Conservation (phyloP, 2,888 invertebrate genomes). For the Leptinotarsa tumamoca region DNA sequence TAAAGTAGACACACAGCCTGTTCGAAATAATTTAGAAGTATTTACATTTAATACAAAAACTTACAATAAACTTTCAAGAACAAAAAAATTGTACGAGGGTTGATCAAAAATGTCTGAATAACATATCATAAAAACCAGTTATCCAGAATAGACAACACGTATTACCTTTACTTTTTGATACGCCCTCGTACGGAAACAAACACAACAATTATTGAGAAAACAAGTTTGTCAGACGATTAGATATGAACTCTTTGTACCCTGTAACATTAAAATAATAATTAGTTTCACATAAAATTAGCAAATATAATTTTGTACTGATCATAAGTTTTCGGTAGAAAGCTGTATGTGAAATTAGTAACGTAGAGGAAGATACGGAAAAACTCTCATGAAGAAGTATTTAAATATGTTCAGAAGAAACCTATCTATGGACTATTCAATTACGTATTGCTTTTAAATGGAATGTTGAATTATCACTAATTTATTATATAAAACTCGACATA, state of each 20-base stretch:
- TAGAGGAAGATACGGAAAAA: slow-evolving; percentile 15
- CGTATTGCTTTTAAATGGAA: slow-evolving; percentile 23
- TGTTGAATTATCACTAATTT: neutral
- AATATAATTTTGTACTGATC: slow-evolving; percentile 39
- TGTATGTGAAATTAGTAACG: slow-evolving; percentile 37
- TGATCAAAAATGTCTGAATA: neutral
- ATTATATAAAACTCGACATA: neutral
- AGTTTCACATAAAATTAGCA: slow-evolving; percentile 9
- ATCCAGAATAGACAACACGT: neutral
- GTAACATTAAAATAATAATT: neutral
- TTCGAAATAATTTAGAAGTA: slow-evolving; percentile 48
- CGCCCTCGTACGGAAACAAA: slow-evolving; percentile 25
- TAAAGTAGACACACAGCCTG: slow-evolving; percentile 63
- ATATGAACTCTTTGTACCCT: slow-evolving; percentile 11
- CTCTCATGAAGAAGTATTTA: slow-evolving; percentile 12
- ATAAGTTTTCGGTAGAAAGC: slow-evolving; percentile 27
- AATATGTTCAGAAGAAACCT: slow-evolving; percentile 25
- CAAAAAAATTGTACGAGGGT: slow-evolving; percentile 24
- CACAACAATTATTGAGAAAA: slow-evolving; percentile 2
- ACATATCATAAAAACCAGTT: neutral
- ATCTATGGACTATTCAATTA: slow-evolving; percentile 34
- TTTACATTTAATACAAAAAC: slow-evolving; percentile 43
- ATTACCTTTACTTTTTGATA: neutral
- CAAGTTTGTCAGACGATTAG: slow-evolving; percentile 5
- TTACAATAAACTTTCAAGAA: slow-evolving; percentile 35